phyloP scores from a whole-genome alignment of 2,113 vertebrate species.

The Platysteira castanea region DNA sequence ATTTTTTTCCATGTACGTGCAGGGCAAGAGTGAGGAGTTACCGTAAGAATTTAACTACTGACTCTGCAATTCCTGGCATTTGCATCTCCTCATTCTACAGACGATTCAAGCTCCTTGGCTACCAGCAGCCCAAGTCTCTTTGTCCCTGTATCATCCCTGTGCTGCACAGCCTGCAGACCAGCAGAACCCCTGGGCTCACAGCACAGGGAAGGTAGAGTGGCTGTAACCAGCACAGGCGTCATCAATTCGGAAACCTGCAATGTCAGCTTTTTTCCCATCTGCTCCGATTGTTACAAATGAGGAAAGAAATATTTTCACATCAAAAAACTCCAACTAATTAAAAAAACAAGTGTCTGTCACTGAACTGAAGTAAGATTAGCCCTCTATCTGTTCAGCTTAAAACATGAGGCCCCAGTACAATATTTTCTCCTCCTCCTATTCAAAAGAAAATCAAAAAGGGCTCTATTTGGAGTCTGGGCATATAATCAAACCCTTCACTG shows the following conservation, averaged over 20 bases:
- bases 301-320: not conserved
- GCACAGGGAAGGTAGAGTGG: rapidly evolving
- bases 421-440: not conserved
- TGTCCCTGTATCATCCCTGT: not conserved
- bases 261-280: not conserved
- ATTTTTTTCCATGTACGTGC: not conserved
- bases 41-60: not conserved
- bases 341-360: not conserved
- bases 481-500: not conserved
- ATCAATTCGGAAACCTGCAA: not conserved
- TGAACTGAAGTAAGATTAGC: not conserved
- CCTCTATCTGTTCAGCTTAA: not conserved
- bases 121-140: not conserved
- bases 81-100: not conserved
- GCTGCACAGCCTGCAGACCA: not conserved
- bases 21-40: not conserved
- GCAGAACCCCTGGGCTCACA: not conserved
- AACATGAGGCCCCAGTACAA: not conserved
- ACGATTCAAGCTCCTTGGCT: not conserved
- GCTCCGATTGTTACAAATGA: not conserved
- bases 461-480: not conserved
- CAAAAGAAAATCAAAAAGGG: not conserved
- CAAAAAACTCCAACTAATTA: not conserved
- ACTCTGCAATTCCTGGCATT: not conserved
- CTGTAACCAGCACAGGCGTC: not conserved